phyloP scores from a whole-genome alignment of 2,113 vertebrate genomes.

The Sinosuthora webbiana region DNA sequence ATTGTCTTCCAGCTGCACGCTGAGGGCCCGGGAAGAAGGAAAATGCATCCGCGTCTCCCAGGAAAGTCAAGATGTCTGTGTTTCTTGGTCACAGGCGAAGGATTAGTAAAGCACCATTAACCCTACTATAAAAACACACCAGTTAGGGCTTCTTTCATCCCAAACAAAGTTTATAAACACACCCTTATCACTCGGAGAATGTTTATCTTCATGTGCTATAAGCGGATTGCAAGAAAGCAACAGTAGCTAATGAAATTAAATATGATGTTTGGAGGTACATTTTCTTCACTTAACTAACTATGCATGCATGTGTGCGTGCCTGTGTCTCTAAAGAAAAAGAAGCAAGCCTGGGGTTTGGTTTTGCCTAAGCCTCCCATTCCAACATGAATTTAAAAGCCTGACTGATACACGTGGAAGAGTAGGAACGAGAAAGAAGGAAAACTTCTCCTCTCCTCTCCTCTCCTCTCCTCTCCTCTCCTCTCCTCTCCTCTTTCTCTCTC shows the following conservation, averaged over 20 bases:
- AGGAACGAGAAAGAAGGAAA: not conserved
- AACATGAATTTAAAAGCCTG: not conserved
- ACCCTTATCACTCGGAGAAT: conserved; percentile 65
- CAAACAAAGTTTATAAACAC: conserved; percentile 72
- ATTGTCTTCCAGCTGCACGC: conserved; percentile 15
- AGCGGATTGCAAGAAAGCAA: conserved; percentile 66
- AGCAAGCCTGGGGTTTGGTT: not conserved
- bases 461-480: not conserved
- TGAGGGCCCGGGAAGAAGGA: not conserved
- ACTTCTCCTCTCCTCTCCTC: not conserved
- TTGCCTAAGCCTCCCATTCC: not conserved
- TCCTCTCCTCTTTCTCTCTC: not conserved
- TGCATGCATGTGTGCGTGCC: not conserved
- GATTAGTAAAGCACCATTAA: conserved; percentile 75
- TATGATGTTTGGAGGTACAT: conserved; percentile 52
- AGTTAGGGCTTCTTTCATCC: conserved; percentile 71
- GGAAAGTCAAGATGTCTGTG: conserved; percentile 39
- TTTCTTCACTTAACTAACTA: conserved; percentile 29
- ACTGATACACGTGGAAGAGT: not conserved
- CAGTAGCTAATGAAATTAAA: conserved; percentile 75
- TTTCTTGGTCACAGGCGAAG: conserved; percentile 51
- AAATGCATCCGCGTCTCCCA: not conserved
- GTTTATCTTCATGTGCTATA: conserved; percentile 70
- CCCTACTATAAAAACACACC: conserved; percentile 67
- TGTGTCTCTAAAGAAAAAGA: not conserved